Percentiles rank a stretch among this genome's conserved stretches.
These are phyloP conservation scores for Leucophenga maculata DNA, from an alignment of 2,888 invertebrate genomes.

Conservation along the genomic window DNA sequence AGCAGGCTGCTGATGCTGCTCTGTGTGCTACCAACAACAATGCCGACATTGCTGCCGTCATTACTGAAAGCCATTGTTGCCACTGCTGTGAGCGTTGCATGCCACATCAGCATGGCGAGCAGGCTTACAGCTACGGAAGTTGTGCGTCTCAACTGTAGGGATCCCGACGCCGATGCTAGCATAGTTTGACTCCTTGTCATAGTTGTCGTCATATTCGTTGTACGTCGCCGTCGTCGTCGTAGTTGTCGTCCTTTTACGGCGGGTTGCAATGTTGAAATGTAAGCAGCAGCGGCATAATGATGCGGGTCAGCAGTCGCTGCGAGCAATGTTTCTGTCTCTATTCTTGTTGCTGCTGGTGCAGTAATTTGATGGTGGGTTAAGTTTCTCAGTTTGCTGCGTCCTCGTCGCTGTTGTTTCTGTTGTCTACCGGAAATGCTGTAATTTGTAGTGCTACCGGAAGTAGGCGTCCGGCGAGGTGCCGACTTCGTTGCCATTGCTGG, in stretches of 20 bases:
- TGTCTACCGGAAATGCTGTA: constrained; percentile 51
- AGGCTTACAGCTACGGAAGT: constrained; percentile 14
- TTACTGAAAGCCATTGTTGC: constrained; percentile 10
- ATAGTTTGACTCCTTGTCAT: too few species aligned
- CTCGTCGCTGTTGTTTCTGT: constrained; percentile 25
- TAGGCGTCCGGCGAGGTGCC: constrained; percentile 23
- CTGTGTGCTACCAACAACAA: background rate
- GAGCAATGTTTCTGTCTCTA: constrained; percentile 3
- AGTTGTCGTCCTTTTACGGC: background rate
- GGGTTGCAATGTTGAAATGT: constrained; percentile 2
- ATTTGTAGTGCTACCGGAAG: constrained; percentile 40
- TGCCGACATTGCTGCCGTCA: background rate
- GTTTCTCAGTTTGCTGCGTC: constrained; percentile 25
- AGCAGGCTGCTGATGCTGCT: background rate
- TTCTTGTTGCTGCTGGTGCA: constrained; percentile 1
- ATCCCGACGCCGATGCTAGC: too few species aligned
- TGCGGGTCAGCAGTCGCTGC: constrained; percentile 16
- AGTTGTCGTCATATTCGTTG: too few species aligned
- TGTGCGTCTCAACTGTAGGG: background rate
- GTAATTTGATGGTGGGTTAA: constrained; percentile 17
- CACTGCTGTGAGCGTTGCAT: constrained; percentile 12
- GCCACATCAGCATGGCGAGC: constrained; percentile 14
- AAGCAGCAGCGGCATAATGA: background rate
- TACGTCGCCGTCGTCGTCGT: background rate
- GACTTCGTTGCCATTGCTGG: constrained; percentile 2